A percentile compares a stretch with the other conserved stretches of the same genome.
Conservation (phyloP, 2,113 vertebrate genomes). For the Forbesichthys papilliferus region DNA sequence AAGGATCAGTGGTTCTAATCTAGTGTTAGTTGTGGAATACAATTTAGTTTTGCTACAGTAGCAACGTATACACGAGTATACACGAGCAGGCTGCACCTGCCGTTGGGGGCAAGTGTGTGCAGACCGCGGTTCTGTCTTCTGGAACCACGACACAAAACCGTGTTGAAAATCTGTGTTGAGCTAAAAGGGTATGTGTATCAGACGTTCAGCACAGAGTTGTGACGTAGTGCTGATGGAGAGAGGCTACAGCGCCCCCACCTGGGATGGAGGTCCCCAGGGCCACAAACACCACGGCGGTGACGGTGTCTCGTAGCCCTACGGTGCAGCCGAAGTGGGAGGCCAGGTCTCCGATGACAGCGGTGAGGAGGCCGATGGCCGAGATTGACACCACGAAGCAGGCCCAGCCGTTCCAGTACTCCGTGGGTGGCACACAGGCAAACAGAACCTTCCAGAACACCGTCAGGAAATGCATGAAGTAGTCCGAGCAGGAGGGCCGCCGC, state of each 20-base stretch:
- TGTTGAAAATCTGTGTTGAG: too few relatives aligned
- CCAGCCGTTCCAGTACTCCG: conserved; percentile 93
- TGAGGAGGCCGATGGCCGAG: conserved; percentile 85
- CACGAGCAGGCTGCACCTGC: too few relatives aligned
- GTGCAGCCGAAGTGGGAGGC: conserved; percentile 94
- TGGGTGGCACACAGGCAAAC: conserved; percentile 90
- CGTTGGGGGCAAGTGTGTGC: too few relatives aligned
- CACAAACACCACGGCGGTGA: conserved; percentile 91
- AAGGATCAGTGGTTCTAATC: too few relatives aligned
- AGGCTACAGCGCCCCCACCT: conserved; percentile 66
- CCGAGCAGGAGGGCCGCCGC: conserved; percentile 85
- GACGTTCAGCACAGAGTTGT: too few relatives aligned
- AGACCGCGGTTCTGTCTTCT: too few relatives aligned
- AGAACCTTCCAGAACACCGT: conserved; percentile 96
- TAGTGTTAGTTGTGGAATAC: too few relatives aligned
- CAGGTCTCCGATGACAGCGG: conserved; percentile 87
- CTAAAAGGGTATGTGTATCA: too few relatives aligned
- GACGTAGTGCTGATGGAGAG: too few relatives aligned
- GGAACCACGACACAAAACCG: too few relatives aligned
- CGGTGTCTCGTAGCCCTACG: conserved; percentile 86
- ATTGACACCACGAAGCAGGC: conserved; percentile 89
- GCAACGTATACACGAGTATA: too few relatives aligned
- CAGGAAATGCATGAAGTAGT: conserved; percentile 93
- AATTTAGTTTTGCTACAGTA: too few relatives aligned
- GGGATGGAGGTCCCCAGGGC: conserved; percentile 91